A percentile compares a stretch with the other conserved stretches of the same genome.
These are phyloP conservation scores for Elgonia sp. DNA, from an alignment of 2,888 invertebrate species.

Conservation along the genomic window DNA sequence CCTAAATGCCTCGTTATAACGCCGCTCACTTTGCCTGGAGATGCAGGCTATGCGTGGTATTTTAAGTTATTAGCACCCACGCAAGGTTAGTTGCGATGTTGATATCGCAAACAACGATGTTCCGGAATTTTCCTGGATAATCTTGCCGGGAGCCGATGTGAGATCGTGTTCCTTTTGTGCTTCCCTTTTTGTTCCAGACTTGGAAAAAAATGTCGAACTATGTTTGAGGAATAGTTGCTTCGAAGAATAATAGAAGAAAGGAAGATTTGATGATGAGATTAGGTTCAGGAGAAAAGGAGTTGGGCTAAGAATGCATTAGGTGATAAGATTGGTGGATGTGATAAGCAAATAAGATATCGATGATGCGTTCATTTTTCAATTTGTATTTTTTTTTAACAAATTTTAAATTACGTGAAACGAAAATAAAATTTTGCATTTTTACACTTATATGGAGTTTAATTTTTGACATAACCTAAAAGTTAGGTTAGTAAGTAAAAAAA, in stretches of 20 bases:
- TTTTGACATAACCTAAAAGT: no score
- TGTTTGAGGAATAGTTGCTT: conserved; percentile 15
- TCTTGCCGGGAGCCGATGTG: neutral
- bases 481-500: no score
- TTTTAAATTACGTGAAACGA: no score
- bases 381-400: no score
- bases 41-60: conserved; percentile 40
- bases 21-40: conserved; percentile 21
- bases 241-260: conserved; percentile 19
- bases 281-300: neutral
- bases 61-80: conserved; percentile 60
- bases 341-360: conserved; percentile 9
- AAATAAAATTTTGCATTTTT: no score
- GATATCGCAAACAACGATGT: conserved; percentile 28
- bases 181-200: neutral
- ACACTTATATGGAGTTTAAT: no score
- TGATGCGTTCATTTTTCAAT: neutral
- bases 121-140: conserved; percentile 37
- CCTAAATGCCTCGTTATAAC: conserved; percentile 49
- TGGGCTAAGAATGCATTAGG: neutral
- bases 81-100: conserved; percentile 37
- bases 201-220: conserved; percentile 3
- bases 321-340: conserved; percentile 8
- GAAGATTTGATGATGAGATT: conserved; percentile 30
- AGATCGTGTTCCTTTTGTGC: neutral